phyloP scores from a whole-genome alignment of 1,140 invertebrate genomes.

The Nasonia giraulti region DNA sequence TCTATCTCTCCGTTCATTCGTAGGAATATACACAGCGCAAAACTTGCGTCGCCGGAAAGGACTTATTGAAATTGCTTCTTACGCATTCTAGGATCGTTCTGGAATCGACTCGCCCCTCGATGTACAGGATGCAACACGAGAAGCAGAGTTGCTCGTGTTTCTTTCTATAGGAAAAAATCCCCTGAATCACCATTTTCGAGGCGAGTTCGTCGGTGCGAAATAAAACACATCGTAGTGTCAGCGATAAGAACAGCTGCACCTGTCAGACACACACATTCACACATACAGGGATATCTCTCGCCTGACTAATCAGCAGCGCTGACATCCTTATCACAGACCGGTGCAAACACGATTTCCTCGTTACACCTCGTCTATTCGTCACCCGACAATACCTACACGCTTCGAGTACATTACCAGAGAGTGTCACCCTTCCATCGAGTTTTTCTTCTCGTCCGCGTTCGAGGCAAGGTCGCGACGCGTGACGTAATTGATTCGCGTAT shows the following conservation, averaged over 20 bases:
- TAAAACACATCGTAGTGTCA: background rate
- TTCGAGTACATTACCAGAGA: too few species aligned
- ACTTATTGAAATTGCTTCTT: slow-evolving; percentile 39
- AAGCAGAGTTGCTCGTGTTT: background rate
- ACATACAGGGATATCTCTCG: background rate
- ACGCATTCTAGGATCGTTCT: background rate
- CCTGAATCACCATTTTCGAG: background rate
- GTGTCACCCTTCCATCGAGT: background rate
- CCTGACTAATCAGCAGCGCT: background rate
- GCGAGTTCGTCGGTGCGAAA: background rate
- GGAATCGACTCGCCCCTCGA: background rate
- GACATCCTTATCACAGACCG: background rate
- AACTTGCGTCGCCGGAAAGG: background rate
- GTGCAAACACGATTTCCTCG: background rate
- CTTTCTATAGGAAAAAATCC: background rate
- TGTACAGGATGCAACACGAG: background rate
- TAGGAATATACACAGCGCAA: background rate
- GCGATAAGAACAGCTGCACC: background rate
- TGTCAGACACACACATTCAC: too few species aligned
- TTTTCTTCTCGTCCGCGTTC: background rate
- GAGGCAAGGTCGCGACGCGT: background rate
- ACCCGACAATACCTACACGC: background rate
- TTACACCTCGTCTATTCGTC: background rate
- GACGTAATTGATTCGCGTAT: background rate
- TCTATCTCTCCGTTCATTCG: slow-evolving; percentile 22